Base-by-base conservation (phyloP, 2,888 invertebrate species). In the Athalia rosae region DNA sequence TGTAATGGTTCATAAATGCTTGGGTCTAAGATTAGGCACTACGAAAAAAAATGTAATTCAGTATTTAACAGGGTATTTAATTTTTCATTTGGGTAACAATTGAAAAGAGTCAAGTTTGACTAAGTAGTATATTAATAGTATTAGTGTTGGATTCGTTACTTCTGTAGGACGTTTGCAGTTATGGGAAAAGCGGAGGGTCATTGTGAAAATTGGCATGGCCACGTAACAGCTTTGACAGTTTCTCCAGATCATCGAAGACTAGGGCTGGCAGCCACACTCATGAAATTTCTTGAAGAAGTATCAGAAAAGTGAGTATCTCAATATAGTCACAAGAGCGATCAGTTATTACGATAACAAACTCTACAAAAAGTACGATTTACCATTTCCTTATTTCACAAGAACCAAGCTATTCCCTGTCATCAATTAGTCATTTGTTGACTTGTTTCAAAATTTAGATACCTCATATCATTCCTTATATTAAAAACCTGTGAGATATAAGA, bases 181-280 rank as follows among this genome's bases (percentile, higher is more conserved):
- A 99, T 99, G 99, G 99, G 99, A 56, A 99, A 99, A 91, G 97
- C 98, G 0, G 99, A 99, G 91, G 99, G 99, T 0, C 94, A 94
- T 83, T 95, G 95, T 73, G 98, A 98, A 83, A 96, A 98, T 87
- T 99, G 98, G 98, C 99, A 99, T 92, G 99, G 99, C 0, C 99
- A 99, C 91, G 99, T 99, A 8, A 99, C 99, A 62, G 99, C 99
- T 2, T 91, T 99, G 56, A 98, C 98, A 5, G 98, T 99, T 2
- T 97, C 98, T 4, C 98, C 98, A 1, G 96, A 97, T 87, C 99
- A 96, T 87, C 92, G 99, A 85, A 92, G 99, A 82, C 90, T 99
- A 9, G 98, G 98, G 2, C 91, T 99, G 76, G 99, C 99, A 58
- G 97, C 95, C 4, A 95, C 95, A 76, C 92, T 99, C 64, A 99